Conservation (phyloP, 2,888 invertebrate species). For the Microctonus hyperodae region DNA sequence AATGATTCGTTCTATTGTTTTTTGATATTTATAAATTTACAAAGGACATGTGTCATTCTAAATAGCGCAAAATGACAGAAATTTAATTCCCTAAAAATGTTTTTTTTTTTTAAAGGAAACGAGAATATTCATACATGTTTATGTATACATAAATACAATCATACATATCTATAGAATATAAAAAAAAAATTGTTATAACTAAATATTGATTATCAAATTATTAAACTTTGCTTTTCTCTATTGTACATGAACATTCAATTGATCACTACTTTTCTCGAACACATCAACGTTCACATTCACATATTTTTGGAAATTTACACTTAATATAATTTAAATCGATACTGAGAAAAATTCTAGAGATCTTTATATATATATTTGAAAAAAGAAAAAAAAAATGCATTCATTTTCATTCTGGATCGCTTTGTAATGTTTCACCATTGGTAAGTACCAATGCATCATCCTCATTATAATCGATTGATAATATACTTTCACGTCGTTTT, state of each 20-base stretch:
- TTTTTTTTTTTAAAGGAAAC: neutral
- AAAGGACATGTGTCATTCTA: no score
- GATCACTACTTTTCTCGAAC: neutral
- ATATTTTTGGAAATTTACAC: neutral
- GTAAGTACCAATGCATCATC: conserved; percentile 75
- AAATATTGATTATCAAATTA: neutral
- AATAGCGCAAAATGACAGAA: no score
- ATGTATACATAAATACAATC: neutral
- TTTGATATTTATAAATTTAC: neutral
- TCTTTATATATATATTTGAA: neutral
- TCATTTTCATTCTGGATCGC: conserved; percentile 53
- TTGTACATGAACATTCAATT: neutral
- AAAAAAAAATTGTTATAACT: neutral
- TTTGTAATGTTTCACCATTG: conserved; percentile 69
- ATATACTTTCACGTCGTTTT: conserved; percentile 74
- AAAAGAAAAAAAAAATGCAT: neutral
- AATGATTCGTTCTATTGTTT: neutral
- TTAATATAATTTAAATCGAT: neutral
- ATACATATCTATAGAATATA: neutral
- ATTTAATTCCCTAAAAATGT: neutral
- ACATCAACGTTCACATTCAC: neutral
- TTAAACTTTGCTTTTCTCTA: neutral
- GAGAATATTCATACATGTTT: neutral
- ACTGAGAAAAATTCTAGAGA: neutral
- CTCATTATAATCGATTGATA: conserved; percentile 77